A percentile compares a stretch with the other conserved stretches of the same genome.
Evolutionary conservation across 1,140 invertebrate species (phyloP).

Genomic region (Diuraphis noxia): DNA sequence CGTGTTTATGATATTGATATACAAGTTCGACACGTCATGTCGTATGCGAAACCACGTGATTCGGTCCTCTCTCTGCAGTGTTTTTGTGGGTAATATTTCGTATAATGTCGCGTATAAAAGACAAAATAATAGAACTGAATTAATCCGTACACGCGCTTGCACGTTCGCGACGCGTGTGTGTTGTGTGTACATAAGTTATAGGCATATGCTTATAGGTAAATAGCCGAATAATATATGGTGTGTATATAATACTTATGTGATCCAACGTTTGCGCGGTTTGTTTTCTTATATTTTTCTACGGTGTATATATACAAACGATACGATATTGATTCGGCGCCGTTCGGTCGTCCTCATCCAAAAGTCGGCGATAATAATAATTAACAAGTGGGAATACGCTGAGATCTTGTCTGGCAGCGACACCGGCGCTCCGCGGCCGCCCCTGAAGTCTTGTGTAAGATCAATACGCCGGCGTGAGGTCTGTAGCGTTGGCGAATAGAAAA

Average conservation of each 20-base stretch:
- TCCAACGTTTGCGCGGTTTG: not conserved
- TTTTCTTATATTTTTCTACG: not conserved
- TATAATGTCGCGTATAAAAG: not conserved
- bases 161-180: too few relatives aligned
- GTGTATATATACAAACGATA: not conserved
- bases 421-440: not conserved
- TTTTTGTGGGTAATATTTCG: too few relatives aligned
- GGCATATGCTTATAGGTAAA: not conserved
- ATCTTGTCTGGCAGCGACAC: not conserved
- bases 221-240: too few relatives aligned
- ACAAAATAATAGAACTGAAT: not conserved
- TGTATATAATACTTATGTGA: too few relatives aligned
- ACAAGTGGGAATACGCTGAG: constrained; percentile 1
- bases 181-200: not conserved
- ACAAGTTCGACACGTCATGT: not conserved
- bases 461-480: not conserved
- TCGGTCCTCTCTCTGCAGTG: not conserved
- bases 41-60: not conserved
- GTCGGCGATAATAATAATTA: not conserved
- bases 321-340: not conserved
- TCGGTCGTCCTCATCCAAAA: not conserved
- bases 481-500: not conserved
- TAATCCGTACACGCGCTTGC: not conserved
- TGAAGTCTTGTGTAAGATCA: not conserved
- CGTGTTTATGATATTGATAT: not conserved